Base-by-base conservation (phyloP, 2,113 vertebrate genomes). In the Anser cygnoides region DNA sequence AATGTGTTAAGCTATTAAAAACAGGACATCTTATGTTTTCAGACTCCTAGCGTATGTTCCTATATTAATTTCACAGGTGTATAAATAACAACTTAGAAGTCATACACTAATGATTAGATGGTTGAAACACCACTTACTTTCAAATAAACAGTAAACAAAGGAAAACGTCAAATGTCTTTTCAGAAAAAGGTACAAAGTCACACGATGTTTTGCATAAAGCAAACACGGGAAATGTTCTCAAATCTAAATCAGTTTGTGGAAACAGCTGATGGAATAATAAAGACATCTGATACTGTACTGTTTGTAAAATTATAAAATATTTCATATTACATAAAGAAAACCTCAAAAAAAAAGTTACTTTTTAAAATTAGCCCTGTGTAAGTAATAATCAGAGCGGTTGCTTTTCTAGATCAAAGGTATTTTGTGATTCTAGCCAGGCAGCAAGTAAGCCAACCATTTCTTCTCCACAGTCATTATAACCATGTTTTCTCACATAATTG, bases 371-470 rank as follows among this genome's bases (percentile, higher is more conserved):
- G 46, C 20, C 46, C 21, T 49, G 20, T 21, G 35, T 12, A 62
- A 65, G 35, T 19, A 85, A 46, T 21, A 58, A 70, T 37, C 50
- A 72, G 31, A 95, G 28, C 8, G 54, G 35, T 62, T 79, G 31
- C 61, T 75, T 73, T 82, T 68, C 37, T 20, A 74, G 44, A 67
- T 62, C 1, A 4, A 76, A 92, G 41, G 4, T 20, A 65, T 65
- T 78, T 71, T 49, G 25, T 62, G 41, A 76, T 54, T 82, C 54
- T 84, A 96, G 68, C 14, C 10, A 87, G 66, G 66, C 35, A 91
- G 37, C 37, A 85, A 54, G 2, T 41, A 37, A 81, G 37, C 17
- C 57, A 82, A 39, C 13, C 6, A 31, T 35, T 82, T 75, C 57
- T 46, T 66, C 43, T 57, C 37, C 29, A 46, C 0, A 66, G 7